Conservation (phyloP, 2,797 vertebrate genomes). For the Sternarchorhynchus goeldii region DNA sequence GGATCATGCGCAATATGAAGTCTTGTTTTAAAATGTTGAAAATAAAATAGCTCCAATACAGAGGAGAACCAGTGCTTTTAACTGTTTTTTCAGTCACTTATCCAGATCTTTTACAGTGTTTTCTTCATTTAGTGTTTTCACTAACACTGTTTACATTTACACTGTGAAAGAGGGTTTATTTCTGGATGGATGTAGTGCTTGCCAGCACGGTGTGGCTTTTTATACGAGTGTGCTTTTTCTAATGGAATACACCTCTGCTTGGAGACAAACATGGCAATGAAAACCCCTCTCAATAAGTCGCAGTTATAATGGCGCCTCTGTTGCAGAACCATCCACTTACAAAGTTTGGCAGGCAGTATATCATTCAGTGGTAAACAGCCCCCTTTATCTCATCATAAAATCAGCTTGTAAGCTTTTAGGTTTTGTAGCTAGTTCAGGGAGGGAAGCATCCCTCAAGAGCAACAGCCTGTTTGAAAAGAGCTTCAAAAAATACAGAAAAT, state of each 20-base stretch:
- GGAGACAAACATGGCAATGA: slow-evolving; percentile 56
- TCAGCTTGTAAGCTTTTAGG: slow-evolving; percentile 79
- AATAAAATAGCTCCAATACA: background rate
- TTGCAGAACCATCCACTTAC: slow-evolving; percentile 70
- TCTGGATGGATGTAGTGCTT: slow-evolving; percentile 29
- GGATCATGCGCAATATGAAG: slow-evolving; percentile 17
- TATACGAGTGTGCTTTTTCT: slow-evolving; percentile 46
- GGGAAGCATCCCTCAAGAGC: slow-evolving; percentile 68
- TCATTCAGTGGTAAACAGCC: slow-evolving; percentile 79
- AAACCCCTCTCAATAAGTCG: slow-evolving; percentile 62
- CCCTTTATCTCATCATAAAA: slow-evolving; percentile 83
- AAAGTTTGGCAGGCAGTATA: slow-evolving; percentile 76
- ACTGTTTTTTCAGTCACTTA: slow-evolving; percentile 11
- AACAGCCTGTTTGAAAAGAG: slow-evolving; percentile 44
- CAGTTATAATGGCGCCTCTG: slow-evolving; percentile 60
- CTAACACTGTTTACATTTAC: slow-evolving; percentile 45
- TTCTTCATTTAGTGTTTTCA: slow-evolving; percentile 44
- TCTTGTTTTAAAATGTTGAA: background rate
- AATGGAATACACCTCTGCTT: slow-evolving; percentile 49
- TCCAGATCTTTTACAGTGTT: slow-evolving; percentile 29
- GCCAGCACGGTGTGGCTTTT: slow-evolving; percentile 32
- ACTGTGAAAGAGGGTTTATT: slow-evolving; percentile 30
- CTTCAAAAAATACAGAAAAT: slow-evolving; percentile 63
- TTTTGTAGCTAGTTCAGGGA: slow-evolving; percentile 63
- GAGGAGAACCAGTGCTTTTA: background rate